Percentiles rank a stretch among this genome's conserved stretches.
phyloP scores from a whole-genome alignment of 2,113 vertebrate genomes.

The Sylvia atricapilla region DNA sequence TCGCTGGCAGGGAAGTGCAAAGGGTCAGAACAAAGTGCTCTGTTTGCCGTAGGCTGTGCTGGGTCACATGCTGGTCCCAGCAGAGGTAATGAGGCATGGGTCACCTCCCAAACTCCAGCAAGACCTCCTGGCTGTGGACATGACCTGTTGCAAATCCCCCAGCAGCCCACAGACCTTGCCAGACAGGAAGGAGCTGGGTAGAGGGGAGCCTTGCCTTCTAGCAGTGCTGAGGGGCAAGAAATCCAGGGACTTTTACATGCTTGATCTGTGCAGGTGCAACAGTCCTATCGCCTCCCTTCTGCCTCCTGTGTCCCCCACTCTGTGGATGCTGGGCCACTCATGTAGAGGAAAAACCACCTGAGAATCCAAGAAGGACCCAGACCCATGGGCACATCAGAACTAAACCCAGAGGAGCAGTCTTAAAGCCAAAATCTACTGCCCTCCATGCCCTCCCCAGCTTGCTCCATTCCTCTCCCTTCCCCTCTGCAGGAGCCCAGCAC shows the following conservation, averaged over 20 bases:
- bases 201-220: background rate
- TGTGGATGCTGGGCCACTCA: background rate
- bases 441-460: background rate
- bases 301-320: background rate
- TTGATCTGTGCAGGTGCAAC: background rate
- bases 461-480: background rate
- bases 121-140: background rate
- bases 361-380: fast-evolving
- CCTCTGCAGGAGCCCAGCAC: background rate
- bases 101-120: background rate
- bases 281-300: background rate
- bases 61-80: background rate
- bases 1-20: background rate
- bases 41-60: background rate
- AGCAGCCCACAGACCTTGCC: background rate
- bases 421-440: background rate
- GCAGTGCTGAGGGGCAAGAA: fast-evolving
- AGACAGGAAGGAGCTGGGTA: background rate
- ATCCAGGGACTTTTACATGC: background rate
- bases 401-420: background rate
- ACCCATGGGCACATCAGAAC: background rate
- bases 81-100: background rate
- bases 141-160: background rate
- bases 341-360: background rate
- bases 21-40: slow-evolving; percentile 47